These are phyloP conservation scores for Drosophila repletoides DNA, from an alignment of 1,140 invertebrate genomes.

Conservation along the genomic window DNA sequence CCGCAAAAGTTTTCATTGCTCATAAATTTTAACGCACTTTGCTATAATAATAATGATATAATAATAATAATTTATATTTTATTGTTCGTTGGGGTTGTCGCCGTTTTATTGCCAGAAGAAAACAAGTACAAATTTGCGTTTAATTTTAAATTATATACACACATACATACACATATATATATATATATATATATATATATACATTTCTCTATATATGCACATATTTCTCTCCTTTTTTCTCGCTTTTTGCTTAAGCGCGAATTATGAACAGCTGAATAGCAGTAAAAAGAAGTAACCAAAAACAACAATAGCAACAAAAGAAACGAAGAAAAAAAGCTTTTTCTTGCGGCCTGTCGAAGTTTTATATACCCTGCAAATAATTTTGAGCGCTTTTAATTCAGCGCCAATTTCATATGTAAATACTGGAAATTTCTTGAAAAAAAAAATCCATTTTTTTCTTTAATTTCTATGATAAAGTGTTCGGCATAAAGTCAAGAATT, in stretches of 20 bases:
- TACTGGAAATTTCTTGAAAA: too few relatives aligned
- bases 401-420: too few relatives aligned
- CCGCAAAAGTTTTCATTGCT: conserved; percentile 56
- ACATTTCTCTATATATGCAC: background rate
- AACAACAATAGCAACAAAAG: conserved; percentile 14
- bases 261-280: conserved; percentile 58
- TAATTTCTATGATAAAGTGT: too few relatives aligned
- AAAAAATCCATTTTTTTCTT: too few relatives aligned
- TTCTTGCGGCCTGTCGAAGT: too few relatives aligned
- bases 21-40: conserved; percentile 72
- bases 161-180: background rate
- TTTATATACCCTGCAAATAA: too few relatives aligned
- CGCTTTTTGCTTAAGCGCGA: conserved; percentile 56
- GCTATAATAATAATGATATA: conserved; percentile 67
- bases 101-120: conserved; percentile 49
- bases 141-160: conserved; percentile 52
- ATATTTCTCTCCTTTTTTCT: conserved; percentile 1
- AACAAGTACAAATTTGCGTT: conserved; percentile 58
- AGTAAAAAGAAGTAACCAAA: conserved; percentile 30
- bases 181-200: background rate
- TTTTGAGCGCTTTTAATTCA: too few relatives aligned
- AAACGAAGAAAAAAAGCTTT: background rate
- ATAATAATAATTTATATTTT: conserved; percentile 55
- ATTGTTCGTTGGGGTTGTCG: conserved; percentile 13
- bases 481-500: too few relatives aligned